These are phyloP conservation scores for Sarcophaga variegata DNA, from an alignment of 2,888 invertebrate genomes.

Conservation along the genomic window DNA sequence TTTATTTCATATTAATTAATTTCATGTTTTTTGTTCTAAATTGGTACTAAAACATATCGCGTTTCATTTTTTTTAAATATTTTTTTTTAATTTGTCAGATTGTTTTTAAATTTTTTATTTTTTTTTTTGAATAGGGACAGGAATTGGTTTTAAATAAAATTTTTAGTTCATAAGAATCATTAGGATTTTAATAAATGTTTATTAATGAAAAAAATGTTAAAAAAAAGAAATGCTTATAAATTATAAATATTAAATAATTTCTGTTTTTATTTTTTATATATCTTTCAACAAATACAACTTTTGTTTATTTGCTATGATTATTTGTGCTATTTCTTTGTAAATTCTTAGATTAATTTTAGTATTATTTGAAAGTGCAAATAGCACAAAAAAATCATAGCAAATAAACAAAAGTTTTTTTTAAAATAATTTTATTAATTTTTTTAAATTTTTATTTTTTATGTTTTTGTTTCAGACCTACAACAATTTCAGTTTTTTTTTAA, in stretches of 20 bases:
- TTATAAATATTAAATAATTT: neutral
- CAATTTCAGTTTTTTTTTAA: constrained; percentile 33
- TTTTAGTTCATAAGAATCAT: constrained; percentile 7
- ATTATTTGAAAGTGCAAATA: neutral
- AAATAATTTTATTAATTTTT: constrained; percentile 27
- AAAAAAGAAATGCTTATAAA: neutral
- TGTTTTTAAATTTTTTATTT: neutral
- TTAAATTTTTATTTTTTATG: constrained; percentile 1
- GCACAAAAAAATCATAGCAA: neutral
- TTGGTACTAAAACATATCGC: constrained; percentile 57
- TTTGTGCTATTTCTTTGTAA: too few species aligned
- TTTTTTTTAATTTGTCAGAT: constrained; percentile 9
- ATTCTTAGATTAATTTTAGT: too few species aligned
- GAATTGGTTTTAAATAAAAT: constrained; percentile 26
- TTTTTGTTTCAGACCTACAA: constrained; percentile 44
- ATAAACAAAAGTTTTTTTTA: constrained; percentile 11
- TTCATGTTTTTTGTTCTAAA: constrained; percentile 46
- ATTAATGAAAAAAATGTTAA: neutral
- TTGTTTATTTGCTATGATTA: too few species aligned
- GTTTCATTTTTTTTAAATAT: constrained; percentile 33
- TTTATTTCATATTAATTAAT: constrained; percentile 16
- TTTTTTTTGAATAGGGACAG: neutral
- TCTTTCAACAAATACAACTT: neutral
- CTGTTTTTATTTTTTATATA: neutral
- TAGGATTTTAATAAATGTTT: constrained; percentile 25